Conservation (phyloP, 2,797 vertebrate species). For the Megalops cyprinoides region DNA sequence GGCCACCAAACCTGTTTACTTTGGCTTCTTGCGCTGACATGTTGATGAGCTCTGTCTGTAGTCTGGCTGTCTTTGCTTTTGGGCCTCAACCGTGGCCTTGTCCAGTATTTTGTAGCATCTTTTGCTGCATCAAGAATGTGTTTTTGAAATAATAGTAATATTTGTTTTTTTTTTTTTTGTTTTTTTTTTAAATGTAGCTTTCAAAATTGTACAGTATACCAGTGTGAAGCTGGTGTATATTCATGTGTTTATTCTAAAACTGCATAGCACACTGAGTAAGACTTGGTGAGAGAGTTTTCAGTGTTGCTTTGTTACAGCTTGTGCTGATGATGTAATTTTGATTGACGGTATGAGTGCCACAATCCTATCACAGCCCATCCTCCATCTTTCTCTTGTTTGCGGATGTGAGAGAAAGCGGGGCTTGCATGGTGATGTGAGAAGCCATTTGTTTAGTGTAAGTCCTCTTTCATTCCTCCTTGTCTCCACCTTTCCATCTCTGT, state of each 20-base stretch:
- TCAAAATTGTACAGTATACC: too few relatives aligned
- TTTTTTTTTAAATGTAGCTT: too few relatives aligned
- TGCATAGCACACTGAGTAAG: too few relatives aligned
- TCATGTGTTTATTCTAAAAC: too few relatives aligned
- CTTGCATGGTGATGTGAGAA: neutral
- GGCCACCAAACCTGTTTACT: slow-evolving; percentile 64
- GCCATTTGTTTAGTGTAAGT: slow-evolving; percentile 25
- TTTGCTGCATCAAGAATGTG: neutral
- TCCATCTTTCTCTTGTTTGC: neutral
- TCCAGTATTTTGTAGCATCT: too few relatives aligned
- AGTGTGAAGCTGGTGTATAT: too few relatives aligned
- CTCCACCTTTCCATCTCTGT: slow-evolving; percentile 49
- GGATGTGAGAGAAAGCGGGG: neutral
- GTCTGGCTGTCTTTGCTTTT: neutral
- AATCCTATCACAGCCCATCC: neutral
- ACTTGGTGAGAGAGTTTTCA: too few relatives aligned
- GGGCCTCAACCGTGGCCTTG: slow-evolving; percentile 2
- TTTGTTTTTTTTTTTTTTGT: too few relatives aligned
- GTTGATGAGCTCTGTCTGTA: slow-evolving; percentile 22
- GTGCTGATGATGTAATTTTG: too few relatives aligned
- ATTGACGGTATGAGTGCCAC: neutral
- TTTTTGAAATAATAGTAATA: neutral
- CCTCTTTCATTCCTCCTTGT: slow-evolving; percentile 43
- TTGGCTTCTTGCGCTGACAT: slow-evolving; percentile 36
- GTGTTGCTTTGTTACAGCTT: too few relatives aligned